Conservation (phyloP, 2,113 vertebrate genomes). For the Pluvianellus socialis region DNA sequence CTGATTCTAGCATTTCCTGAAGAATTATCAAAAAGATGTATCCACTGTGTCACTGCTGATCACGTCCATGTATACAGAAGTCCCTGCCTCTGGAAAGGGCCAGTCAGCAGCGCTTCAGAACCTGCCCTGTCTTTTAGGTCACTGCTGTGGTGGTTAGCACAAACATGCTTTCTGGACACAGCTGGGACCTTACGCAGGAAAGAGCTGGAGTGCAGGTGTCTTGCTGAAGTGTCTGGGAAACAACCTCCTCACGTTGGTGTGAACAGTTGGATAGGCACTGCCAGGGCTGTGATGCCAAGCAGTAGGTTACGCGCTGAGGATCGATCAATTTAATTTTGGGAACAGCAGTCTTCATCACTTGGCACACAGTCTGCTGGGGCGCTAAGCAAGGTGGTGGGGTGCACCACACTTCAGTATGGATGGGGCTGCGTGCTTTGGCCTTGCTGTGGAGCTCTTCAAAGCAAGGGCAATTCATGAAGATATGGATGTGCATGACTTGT, state of each 20-base stretch:
- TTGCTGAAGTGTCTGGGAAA: neutral
- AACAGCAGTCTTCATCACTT: neutral
- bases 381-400: fast-evolving
- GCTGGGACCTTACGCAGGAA: neutral
- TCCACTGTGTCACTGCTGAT: neutral
- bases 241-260: fast-evolving
- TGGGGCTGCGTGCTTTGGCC: neutral
- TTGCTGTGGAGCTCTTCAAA: neutral
- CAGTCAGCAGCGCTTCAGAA: neutral
- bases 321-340: neutral
- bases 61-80: neutral
- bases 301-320: neutral
- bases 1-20: neutral
- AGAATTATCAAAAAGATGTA: neutral
- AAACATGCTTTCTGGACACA: neutral
- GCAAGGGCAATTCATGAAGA: neutral
- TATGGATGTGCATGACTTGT: neutral
- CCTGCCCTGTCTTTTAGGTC: neutral
- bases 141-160: neutral
- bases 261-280: fast-evolving
- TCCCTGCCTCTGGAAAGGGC: neutral
- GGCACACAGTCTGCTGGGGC: neutral
- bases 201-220: neutral
- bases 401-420: fast-evolving
- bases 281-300: neutral